Evolutionary conservation across 2,113 vertebrate species (phyloP).

Genomic region (Nesoenas mayeri): DNA sequence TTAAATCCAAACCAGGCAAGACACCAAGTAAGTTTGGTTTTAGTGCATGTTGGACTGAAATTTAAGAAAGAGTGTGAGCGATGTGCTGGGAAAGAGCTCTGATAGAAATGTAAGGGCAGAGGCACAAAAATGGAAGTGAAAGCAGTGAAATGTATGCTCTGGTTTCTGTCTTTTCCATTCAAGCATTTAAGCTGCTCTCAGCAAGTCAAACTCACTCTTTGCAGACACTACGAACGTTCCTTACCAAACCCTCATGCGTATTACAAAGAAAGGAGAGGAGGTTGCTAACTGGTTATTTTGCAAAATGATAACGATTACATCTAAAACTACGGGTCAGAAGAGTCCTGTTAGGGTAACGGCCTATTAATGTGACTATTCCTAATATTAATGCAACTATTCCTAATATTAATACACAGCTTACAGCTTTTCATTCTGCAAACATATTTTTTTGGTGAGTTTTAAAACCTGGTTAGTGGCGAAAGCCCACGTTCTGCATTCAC

Average conservation of each 20-base stretch:
- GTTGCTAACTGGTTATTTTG: background rate
- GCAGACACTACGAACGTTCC: background rate
- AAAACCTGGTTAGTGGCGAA: background rate
- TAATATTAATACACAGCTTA: background rate
- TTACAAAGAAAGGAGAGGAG: background rate
- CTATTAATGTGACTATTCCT: background rate
- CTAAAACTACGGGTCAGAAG: background rate
- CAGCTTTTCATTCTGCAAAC: background rate
- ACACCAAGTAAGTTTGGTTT: background rate
- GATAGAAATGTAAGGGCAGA: background rate
- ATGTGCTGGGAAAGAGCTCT: background rate
- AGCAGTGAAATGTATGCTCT: background rate
- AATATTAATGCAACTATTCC: background rate
- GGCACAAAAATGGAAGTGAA: background rate
- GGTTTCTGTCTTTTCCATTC: background rate
- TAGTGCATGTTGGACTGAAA: background rate
- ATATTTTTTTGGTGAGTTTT: background rate
- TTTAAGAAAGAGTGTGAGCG: background rate
- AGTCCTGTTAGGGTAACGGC: background rate
- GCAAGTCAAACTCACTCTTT: background rate
- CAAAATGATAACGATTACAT: background rate
- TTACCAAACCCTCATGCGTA: background rate
- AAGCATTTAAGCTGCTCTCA: background rate
- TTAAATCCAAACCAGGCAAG: conserved; percentile 4
- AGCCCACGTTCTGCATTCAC: background rate